Percentiles rank a stretch among this genome's conserved stretches.
phyloP scores from a whole-genome alignment of 2,888 invertebrate species.

The Eupeodes latifasciatus region DNA sequence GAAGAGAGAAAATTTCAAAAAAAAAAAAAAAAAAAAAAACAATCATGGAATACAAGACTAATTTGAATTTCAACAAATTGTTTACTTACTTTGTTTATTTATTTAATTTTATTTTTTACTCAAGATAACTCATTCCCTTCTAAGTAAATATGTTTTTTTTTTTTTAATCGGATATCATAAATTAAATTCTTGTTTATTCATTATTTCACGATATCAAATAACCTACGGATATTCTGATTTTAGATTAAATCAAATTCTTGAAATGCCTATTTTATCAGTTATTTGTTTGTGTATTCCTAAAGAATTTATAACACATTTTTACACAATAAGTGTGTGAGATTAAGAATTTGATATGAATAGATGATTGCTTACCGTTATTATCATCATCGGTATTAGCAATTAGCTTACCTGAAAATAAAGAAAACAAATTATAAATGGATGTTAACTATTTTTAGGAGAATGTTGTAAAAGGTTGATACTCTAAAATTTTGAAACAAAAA shows the following conservation, averaged over 20 bases:
- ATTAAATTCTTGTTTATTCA: neutral
- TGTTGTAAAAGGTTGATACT: too few relatives aligned
- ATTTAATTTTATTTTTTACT: neutral
- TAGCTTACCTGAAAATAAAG: slow-evolving; percentile 70
- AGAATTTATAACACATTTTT: neutral
- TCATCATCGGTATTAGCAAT: slow-evolving; percentile 74
- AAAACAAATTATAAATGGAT: neutral
- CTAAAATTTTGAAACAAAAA: too few relatives aligned
- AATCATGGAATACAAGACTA: neutral
- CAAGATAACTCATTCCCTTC: neutral
- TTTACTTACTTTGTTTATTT: too few relatives aligned
- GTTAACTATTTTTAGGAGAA: too few relatives aligned
- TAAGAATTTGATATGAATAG: neutral
- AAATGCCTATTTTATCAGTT: too few relatives aligned
- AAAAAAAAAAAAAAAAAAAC: neutral
- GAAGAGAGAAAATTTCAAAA: neutral
- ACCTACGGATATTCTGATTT: too few relatives aligned
- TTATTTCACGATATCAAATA: too few relatives aligned
- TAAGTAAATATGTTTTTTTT: neutral
- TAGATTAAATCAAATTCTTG: too few relatives aligned
- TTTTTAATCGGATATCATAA: neutral
- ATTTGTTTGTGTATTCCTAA: too few relatives aligned
- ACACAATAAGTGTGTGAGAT: neutral
- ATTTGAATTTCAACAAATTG: too few relatives aligned
- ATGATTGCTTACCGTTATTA: slow-evolving; percentile 67